A percentile compares a stretch with the other conserved stretches of the same genome.
Evolutionary conservation across 2,888 invertebrate species (phyloP).

Genomic region (Pherbina coryleti): DNA sequence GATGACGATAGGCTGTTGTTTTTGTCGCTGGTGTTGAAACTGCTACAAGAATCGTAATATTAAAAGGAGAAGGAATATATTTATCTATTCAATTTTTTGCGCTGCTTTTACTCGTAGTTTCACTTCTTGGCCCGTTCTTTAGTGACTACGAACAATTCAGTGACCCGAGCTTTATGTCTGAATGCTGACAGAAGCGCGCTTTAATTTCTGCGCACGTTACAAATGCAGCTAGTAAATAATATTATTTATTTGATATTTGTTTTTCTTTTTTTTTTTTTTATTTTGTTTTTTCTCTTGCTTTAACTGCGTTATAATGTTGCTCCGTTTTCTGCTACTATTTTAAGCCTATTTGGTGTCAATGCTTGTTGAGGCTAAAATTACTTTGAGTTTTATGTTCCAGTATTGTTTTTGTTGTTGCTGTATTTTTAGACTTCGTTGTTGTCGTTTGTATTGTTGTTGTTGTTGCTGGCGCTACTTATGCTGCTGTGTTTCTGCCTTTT

Average conservation of each 20-base stretch:
- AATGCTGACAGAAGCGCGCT: too few relatives aligned
- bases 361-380: constrained; percentile 10
- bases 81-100: too few relatives aligned
- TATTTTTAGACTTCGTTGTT: constrained; percentile 32
- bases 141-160: too few relatives aligned
- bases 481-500: constrained; percentile 40
- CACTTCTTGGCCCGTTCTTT: too few relatives aligned
- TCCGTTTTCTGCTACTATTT: constrained; percentile 46
- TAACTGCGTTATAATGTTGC: constrained; percentile 42
- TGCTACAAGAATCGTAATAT: not conserved
- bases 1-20: constrained; percentile 21
- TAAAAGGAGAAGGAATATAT: too few relatives aligned
- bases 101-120: too few relatives aligned
- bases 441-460: constrained; percentile 45
- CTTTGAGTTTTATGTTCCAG: constrained; percentile 46
- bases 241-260: not conserved
- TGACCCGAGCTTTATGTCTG: too few relatives aligned
- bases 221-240: constrained; percentile 4
- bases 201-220: too few relatives aligned
- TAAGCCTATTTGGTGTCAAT: constrained; percentile 41
- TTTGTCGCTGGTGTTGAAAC: constrained; percentile 26
- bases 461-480: constrained; percentile 38
- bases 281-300: constrained; percentile 21
- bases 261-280: not conserved
- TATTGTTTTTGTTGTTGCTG: constrained; percentile 47